Percentiles rank a stretch among this genome's conserved stretches.
Evolutionary conservation across 2,797 vertebrate genomes (phyloP).

Genomic region (Micrastur ruficollis): DNA sequence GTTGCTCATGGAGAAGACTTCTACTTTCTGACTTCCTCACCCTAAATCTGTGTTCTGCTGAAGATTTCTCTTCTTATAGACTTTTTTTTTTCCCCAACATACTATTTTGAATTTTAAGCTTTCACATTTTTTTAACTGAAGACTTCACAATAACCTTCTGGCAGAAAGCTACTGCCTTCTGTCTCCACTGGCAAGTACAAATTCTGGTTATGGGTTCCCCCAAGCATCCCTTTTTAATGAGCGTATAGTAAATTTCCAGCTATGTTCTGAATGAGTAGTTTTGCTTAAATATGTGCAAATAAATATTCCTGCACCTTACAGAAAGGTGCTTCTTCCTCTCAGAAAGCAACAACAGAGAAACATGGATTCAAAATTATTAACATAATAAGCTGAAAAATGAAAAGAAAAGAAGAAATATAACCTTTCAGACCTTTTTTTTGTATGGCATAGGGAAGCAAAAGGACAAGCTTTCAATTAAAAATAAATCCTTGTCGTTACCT

Average conservation of each 20-base stretch:
- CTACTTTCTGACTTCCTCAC: neutral
- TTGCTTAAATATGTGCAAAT: neutral
- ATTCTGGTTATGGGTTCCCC: neutral
- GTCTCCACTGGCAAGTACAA: neutral
- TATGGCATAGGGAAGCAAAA: neutral
- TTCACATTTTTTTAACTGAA: neutral
- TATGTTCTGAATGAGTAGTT: neutral
- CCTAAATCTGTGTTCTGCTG: neutral
- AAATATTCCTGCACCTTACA: neutral
- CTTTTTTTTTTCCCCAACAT: neutral
- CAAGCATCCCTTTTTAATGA: neutral
- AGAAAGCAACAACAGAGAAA: neutral
- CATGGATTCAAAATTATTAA: neutral
- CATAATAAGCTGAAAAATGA: neutral
- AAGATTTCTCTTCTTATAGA: neutral
- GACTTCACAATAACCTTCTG: neutral
- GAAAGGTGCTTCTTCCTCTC: neutral
- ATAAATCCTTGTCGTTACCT: slow-evolving; percentile 12
- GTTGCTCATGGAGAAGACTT: neutral
- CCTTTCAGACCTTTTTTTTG: neutral
- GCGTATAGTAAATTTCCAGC: neutral
- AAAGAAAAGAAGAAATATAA: neutral
- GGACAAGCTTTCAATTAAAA: slow-evolving; percentile 34
- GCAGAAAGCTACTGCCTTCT: neutral
- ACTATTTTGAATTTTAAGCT: neutral